phyloP scores from a whole-genome alignment of 2,113 vertebrate genomes.

The Empidonax traillii region DNA sequence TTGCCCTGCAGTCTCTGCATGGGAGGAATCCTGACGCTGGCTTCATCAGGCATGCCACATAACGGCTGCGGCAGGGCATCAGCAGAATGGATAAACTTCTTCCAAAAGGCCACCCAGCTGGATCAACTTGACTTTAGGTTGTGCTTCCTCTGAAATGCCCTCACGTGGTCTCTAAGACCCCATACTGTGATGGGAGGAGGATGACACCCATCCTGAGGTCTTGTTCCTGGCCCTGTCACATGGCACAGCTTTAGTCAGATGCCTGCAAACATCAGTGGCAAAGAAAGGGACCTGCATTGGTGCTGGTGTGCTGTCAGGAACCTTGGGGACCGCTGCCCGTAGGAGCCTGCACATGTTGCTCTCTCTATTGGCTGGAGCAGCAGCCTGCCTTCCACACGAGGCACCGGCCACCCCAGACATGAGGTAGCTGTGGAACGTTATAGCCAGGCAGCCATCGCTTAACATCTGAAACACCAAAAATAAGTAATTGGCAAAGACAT shows the following conservation, averaged over 20 bases:
- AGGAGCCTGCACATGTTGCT: rapidly evolving
- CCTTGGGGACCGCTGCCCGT: rapidly evolving
- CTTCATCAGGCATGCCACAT: rapidly evolving
- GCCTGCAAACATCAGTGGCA: rapidly evolving
- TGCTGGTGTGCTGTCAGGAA: not conserved
- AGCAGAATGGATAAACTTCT: not conserved
- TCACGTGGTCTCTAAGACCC: rapidly evolving
- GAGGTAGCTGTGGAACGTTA: not conserved
- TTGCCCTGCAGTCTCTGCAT: rapidly evolving
- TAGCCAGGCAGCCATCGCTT: not conserved
- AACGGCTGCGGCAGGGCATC: not conserved
- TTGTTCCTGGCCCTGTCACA: not conserved
- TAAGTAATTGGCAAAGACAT: not conserved
- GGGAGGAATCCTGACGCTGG: rapidly evolving
- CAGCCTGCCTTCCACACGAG: rapidly evolving
- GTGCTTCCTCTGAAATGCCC: not conserved
- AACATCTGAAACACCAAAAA: not conserved
- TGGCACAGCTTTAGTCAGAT: rapidly evolving
- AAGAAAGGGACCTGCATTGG: not conserved
- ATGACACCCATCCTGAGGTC: rapidly evolving
- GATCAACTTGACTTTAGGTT: not conserved
- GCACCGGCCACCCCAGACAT: rapidly evolving
- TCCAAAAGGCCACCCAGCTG: not conserved
- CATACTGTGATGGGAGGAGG: rapidly evolving
- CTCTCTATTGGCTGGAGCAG: too few species aligned